A percentile compares a stretch with the other conserved stretches of the same genome.
These are phyloP conservation scores for Notamacropus eugenii DNA, from an alignment of 2,797 vertebrate genomes.

Conservation along the genomic window DNA sequence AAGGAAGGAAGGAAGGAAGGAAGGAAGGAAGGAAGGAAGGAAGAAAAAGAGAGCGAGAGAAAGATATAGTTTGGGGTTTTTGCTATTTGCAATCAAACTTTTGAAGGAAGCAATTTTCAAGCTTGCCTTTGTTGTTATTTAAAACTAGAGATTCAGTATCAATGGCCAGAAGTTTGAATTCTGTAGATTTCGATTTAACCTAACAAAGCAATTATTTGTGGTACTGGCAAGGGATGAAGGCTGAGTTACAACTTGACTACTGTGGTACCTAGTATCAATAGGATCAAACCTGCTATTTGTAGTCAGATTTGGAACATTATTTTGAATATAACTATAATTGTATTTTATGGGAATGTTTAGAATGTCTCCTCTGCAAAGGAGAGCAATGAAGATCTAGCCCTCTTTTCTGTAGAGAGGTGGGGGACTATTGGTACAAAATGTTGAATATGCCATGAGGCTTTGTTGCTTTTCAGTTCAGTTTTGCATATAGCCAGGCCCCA, in stretches of 20 bases:
- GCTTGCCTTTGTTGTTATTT: not conserved
- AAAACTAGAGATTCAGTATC: not conserved
- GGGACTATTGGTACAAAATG: too few relatives aligned
- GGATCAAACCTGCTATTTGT: not conserved
- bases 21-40: too few relatives aligned
- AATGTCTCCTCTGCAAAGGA: too few relatives aligned
- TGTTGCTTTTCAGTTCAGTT: too few relatives aligned
- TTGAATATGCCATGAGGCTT: too few relatives aligned
- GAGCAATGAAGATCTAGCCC: too few relatives aligned
- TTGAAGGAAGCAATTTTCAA: not conserved
- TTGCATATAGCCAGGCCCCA: too few relatives aligned
- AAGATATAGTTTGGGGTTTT: not conserved
- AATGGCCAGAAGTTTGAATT: not conserved
- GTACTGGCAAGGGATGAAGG: not conserved
- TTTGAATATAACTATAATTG: not conserved
- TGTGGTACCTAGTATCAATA: not conserved
- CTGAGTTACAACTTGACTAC: not conserved
- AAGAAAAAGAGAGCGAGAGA: not conserved
- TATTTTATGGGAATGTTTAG: too few relatives aligned
- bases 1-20: not conserved
- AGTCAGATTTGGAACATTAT: not conserved
- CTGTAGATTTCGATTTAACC: not conserved
- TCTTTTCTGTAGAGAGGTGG: too few relatives aligned
- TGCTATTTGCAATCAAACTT: not conserved
- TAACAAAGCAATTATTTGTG: not conserved